Evolutionary conservation across 2,113 vertebrate genomes (phyloP).

Genomic region (Thunnus thynnus): DNA sequence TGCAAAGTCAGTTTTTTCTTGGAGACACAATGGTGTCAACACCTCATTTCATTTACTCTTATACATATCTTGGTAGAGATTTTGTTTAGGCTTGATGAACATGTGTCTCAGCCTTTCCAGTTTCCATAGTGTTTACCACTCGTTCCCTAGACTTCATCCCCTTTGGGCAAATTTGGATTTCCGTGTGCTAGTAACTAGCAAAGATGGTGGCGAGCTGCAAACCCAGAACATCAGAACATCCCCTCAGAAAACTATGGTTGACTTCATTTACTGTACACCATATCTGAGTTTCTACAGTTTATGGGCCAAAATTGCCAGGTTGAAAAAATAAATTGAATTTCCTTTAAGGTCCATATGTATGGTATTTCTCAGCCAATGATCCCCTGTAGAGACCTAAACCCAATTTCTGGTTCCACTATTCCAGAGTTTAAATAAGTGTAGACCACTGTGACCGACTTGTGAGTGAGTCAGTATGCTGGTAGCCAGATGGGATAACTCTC

Average conservation of each 20-base stretch:
- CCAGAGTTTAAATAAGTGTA: conserved; percentile 28
- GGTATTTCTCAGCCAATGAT: conserved; percentile 22
- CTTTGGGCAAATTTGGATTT: neutral
- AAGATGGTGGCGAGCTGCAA: neutral
- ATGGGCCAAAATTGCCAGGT: conserved; percentile 25
- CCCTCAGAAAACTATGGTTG: neutral
- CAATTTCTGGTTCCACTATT: conserved; percentile 6
- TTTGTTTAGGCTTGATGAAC: neutral
- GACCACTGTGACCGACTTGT: conserved; percentile 17
- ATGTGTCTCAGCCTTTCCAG: neutral
- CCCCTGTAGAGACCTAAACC: conserved; percentile 40
- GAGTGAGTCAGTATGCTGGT: conserved; percentile 34
- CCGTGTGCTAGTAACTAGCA: neutral
- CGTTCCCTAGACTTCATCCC: neutral
- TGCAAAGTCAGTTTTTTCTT: no score
- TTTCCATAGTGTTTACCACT: neutral
- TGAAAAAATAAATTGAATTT: neutral
- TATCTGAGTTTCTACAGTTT: conserved; percentile 23
- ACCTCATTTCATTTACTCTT: no score
- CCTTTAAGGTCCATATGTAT: neutral
- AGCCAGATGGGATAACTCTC: conserved; percentile 57
- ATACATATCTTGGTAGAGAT: neutral
- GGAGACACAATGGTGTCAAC: no score
- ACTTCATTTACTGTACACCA: neutral
- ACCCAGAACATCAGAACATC: conserved; percentile 5